Percentiles rank a stretch among this genome's conserved stretches.
Conservation (phyloP, 92 coral and sea anemone genomes). For the Porites lobata region DNA sequence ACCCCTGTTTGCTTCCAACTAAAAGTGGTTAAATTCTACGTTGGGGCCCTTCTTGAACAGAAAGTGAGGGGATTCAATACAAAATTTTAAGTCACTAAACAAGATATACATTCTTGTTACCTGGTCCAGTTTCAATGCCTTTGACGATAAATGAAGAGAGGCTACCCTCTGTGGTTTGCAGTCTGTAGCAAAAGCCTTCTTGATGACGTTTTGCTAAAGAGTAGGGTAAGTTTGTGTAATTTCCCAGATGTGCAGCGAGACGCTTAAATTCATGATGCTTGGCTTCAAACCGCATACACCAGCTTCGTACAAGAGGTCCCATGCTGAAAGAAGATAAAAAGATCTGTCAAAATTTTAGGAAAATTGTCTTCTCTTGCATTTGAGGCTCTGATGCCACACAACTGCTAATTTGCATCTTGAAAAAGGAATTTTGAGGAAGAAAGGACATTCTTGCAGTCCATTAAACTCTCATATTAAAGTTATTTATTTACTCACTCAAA, state of each 20-base stretch:
- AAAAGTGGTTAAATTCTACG: no score
- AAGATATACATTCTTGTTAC: constrained; percentile 1
- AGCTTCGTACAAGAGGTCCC: constrained; percentile 83
- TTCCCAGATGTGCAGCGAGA: constrained; percentile 64
- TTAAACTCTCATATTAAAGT: no score
- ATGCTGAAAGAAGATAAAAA: constrained; percentile 27
- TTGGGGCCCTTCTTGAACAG: no score
- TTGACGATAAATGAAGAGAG: constrained; percentile 63
- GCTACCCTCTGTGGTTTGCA: constrained; percentile 70
- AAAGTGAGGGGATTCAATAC: no score
- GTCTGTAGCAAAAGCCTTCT: constrained; percentile 78
- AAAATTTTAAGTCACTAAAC: not conserved
- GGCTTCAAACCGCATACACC: constrained; percentile 84
- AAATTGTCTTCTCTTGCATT: no score
- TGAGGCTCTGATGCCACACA: no score
- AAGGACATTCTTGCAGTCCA: no score
- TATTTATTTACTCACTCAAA: no score
- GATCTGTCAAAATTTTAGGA: no score
- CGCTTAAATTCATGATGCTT: constrained; percentile 81
- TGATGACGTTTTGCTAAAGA: constrained; percentile 76
- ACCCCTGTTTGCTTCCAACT: no score
- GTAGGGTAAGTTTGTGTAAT: constrained; percentile 66
- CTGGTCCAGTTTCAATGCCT: constrained; percentile 69
- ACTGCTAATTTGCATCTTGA: no score
- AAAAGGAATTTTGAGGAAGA: no score